Evolutionary conservation across 2,797 vertebrate genomes (phyloP).

Genomic region (Lithobates pipiens): DNA sequence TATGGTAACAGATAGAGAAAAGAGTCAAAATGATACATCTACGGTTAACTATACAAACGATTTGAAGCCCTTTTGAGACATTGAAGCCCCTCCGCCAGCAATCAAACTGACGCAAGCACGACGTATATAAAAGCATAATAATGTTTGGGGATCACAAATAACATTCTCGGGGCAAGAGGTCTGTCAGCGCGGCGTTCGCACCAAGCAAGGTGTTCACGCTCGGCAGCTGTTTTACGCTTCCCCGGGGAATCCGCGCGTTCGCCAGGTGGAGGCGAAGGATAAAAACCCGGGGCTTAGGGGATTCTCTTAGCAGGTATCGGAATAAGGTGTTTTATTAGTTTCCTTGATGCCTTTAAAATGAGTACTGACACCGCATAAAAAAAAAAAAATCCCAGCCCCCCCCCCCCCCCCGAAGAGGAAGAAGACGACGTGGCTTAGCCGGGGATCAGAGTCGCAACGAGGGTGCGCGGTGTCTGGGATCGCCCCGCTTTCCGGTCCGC

Average conservation of each 20-base stretch:
- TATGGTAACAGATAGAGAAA: too few species aligned
- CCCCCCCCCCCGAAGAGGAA: not conserved
- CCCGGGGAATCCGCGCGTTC: not conserved
- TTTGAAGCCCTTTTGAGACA: too few species aligned
- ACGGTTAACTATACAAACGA: too few species aligned
- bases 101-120: not conserved
- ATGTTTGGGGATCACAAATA: not conserved
- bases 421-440: conserved; percentile 26
- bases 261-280: conserved; percentile 29
- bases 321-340: conserved; percentile 57
- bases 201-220: not conserved
- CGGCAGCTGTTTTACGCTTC: not conserved
- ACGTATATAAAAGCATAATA: not conserved
- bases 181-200: not conserved
- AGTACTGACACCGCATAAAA: conserved; percentile 35
- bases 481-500: conserved; percentile 11
- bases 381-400: not conserved
- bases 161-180: not conserved
- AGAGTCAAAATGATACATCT: too few species aligned
- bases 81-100: not conserved
- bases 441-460: not conserved
- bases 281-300: conserved; percentile 6
- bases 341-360: conserved; percentile 53
- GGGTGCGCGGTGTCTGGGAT: conserved; percentile 21
- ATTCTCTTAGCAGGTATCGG: conserved; percentile 29